Conservation (phyloP, 2,113 vertebrate genomes). For the Ursus arctos region DNA sequence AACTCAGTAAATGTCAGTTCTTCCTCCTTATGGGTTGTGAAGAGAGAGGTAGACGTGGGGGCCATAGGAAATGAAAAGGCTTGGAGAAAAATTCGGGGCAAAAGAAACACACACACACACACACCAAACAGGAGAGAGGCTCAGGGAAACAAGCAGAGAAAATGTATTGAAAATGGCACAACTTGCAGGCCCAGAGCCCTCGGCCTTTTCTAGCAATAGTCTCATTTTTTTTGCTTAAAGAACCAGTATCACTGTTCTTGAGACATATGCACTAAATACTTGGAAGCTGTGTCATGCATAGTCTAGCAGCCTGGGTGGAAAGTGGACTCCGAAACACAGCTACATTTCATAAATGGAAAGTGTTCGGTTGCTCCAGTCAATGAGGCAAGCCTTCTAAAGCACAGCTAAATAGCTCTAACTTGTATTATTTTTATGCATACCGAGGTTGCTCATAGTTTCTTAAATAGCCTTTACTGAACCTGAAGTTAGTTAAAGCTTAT, state of each 20-base stretch:
- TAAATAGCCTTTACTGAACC: neutral
- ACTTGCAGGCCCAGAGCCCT: accelerated
- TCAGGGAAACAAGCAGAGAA: neutral
- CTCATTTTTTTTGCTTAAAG: neutral
- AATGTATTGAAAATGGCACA: neutral
- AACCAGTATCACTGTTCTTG: neutral
- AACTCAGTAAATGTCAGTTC: neutral
- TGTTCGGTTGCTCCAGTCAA: neutral
- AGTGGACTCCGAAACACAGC: accelerated
- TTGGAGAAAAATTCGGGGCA: neutral
- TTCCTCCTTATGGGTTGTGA: neutral
- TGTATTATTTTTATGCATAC: neutral
- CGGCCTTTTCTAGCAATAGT: neutral
- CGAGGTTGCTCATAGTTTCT: neutral
- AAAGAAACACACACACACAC: neutral
- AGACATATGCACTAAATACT: neutral
- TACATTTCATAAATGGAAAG: neutral
- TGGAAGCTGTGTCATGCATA: neutral
- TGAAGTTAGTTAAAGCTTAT: neutral
- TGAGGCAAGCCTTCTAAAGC: neutral
- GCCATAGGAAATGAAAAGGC: neutral
- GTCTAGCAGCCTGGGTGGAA: no score
- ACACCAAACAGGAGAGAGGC: neutral
- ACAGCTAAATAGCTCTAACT: no score
- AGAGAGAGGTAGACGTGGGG: neutral